phyloP scores from a whole-genome alignment of 2,113 vertebrate species.

The Corynorhinus townsendii region DNA sequence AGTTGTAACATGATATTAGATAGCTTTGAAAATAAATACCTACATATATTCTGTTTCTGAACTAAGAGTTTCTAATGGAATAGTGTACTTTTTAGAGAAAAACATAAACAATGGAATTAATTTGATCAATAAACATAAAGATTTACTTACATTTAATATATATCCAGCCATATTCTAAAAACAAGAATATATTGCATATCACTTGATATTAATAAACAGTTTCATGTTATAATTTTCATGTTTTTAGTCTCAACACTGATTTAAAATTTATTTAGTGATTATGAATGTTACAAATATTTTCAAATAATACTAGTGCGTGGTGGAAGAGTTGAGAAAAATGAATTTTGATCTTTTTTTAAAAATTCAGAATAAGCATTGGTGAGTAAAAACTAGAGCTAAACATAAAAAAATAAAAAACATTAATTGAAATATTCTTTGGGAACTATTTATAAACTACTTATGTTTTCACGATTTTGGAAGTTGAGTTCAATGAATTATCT shows the following conservation, averaged over 20 bases:
- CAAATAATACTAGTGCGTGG: not conserved
- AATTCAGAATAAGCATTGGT: not conserved
- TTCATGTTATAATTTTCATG: not conserved
- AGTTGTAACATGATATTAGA: not conserved
- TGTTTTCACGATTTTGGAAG: not conserved
- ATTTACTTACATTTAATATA: not conserved
- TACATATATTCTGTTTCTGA: not conserved
- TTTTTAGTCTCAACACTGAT: not conserved
- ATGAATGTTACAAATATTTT: not conserved
- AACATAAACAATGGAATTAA: not conserved
- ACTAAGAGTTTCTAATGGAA: not conserved
- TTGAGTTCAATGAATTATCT: not conserved
- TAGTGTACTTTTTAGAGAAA: not conserved
- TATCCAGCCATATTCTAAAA: not conserved
- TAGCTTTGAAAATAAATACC: conserved; percentile 24
- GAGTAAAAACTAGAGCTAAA: not conserved
- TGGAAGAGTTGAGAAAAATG: not conserved
- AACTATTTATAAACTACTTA: not conserved
- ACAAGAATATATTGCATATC: not conserved
- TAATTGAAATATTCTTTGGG: not conserved
- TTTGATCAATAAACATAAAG: not conserved
- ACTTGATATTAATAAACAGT: not conserved
- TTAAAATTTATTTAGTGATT: not conserved
- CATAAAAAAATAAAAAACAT: not conserved
- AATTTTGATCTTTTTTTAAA: not conserved